These are phyloP conservation scores for Carollia perspicillata DNA, from an alignment of 2,113 vertebrate species.

Conservation along the genomic window DNA sequence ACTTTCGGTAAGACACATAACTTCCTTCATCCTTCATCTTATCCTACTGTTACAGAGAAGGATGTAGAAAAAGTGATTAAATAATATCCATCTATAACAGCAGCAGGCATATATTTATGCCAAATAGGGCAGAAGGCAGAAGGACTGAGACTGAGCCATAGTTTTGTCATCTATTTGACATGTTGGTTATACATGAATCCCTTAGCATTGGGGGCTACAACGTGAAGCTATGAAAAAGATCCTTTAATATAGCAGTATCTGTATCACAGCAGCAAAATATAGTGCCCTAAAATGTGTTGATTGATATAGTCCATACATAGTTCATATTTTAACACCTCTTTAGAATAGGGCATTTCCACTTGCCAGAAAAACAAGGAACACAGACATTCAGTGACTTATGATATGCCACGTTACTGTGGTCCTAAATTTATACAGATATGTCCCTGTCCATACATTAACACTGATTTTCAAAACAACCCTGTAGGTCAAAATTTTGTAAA, in stretches of 20 bases:
- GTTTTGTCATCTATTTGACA: not conserved
- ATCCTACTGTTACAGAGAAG: not conserved
- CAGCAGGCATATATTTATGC: not conserved
- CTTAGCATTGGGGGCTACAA: not conserved
- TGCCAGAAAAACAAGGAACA: slow-evolving; percentile 11
- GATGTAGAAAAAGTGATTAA: not conserved
- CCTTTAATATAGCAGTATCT: slow-evolving; percentile 28
- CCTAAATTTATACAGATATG: not conserved
- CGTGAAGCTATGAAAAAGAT: not conserved
- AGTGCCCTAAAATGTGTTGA: slow-evolving; percentile 14
- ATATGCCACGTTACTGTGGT: not conserved
- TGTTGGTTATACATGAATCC: not conserved
- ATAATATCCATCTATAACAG: not conserved
- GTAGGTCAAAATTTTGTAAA: not conserved
- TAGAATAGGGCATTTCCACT: slow-evolving; percentile 22
- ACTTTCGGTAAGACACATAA: not conserved
- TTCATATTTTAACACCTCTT: slow-evolving; percentile 32
- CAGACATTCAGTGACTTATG: not conserved
- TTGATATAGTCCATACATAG: slow-evolving; percentile 3
- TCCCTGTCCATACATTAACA: not conserved
- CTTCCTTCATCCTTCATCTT: not conserved
- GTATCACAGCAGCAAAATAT: slow-evolving; percentile 31
- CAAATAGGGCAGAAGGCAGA: not conserved
- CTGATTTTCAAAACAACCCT: slow-evolving; percentile 2
- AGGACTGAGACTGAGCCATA: not conserved